Conservation (phyloP, 2,888 invertebrate species). For the Zeuzera pyrina region DNA sequence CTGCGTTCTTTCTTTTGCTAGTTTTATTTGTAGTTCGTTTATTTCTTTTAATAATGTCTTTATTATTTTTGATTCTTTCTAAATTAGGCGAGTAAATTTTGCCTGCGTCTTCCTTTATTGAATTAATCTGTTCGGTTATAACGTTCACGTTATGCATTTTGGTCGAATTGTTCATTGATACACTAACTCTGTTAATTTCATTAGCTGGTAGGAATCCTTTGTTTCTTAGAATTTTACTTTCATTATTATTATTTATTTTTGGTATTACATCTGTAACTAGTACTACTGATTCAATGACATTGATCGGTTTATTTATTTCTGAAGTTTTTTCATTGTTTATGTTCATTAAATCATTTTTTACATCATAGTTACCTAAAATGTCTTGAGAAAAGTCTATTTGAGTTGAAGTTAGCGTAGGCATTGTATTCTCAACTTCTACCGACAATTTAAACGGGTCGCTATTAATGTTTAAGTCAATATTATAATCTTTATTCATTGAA, state of each 20-base stretch:
- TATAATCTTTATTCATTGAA: too few relatives aligned
- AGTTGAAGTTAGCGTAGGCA: too few relatives aligned
- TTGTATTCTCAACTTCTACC: conserved; percentile 10
- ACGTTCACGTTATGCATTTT: too few relatives aligned
- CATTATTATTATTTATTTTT: conserved; percentile 11
- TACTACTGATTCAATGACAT: not conserved
- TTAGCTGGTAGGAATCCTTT: not conserved
- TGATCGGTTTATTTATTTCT: not conserved
- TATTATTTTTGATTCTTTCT: too few relatives aligned
- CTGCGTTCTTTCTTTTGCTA: not conserved
- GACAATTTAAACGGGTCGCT: conserved; percentile 22
- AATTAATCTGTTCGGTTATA: not conserved
- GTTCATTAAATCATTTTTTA: not conserved
- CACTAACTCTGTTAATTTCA: not conserved
- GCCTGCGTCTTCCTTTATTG: not conserved
- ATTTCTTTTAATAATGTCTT: too few relatives aligned
- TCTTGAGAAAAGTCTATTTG: too few relatives aligned
- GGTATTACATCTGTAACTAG: not conserved
- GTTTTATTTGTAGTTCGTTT: too few relatives aligned
- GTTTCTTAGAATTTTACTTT: conserved; percentile 3
- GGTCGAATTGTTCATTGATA: not conserved
- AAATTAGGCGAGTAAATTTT: not conserved
- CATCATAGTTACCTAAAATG: not conserved
- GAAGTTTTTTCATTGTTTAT: not conserved
- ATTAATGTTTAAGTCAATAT: conserved; percentile 5